These are phyloP conservation scores for Calephelis perditalis DNA, from an alignment of 2,888 invertebrate genomes.

Conservation along the genomic window DNA sequence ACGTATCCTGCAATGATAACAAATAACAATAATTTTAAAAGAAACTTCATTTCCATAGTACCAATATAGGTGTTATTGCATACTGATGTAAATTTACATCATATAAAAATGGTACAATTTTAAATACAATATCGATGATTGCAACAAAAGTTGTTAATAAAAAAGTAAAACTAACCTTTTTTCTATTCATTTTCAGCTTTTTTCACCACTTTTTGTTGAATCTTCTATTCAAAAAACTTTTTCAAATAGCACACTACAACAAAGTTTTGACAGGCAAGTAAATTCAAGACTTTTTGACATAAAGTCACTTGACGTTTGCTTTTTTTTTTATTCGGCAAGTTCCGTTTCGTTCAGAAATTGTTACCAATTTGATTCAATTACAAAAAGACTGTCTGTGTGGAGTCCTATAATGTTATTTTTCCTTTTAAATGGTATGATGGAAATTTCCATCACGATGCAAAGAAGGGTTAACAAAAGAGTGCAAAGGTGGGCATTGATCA, in stretches of 20 bases:
- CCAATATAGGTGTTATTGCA: background rate
- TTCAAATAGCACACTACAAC: conserved; percentile 1
- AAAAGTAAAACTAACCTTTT: background rate
- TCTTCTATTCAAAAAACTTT: conserved; percentile 1
- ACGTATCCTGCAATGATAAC: conserved; percentile 26
- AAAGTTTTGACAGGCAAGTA: background rate
- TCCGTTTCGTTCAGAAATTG: background rate
- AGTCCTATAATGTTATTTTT: background rate
- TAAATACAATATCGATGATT: background rate
- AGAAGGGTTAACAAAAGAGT: conserved; percentile 76
- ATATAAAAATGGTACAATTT: background rate
- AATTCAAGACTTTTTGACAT: background rate
- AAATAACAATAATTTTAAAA: conserved; percentile 1
- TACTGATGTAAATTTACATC: background rate
- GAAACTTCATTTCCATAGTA: conserved; percentile 2
- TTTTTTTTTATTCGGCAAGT: background rate
- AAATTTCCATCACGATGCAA: conserved; percentile 1
- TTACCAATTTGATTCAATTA: background rate
- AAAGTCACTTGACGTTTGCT: background rate
- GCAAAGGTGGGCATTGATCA: conserved; percentile 81
- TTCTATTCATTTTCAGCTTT: background rate
- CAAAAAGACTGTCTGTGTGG: background rate
- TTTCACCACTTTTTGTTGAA: conserved; percentile 1
- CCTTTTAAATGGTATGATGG: background rate
- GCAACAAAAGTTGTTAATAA: background rate